Percentiles rank a stretch among this genome's conserved stretches.
These are phyloP conservation scores for Rhizoglyphus robini DNA, from an alignment of 1,140 invertebrate species.

Conservation along the genomic window DNA sequence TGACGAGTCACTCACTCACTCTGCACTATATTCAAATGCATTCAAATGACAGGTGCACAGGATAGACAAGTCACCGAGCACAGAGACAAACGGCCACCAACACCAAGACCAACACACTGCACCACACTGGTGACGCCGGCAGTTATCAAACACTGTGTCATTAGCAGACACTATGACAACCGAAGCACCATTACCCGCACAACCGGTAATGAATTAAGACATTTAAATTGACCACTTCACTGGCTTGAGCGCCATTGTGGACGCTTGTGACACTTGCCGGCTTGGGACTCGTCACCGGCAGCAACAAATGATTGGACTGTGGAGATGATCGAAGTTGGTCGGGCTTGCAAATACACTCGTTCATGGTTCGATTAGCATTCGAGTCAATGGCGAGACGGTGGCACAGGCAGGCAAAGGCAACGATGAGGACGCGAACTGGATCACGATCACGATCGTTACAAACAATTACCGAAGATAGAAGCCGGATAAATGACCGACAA, in stretches of 20 bases:
- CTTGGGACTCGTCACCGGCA: too few relatives aligned
- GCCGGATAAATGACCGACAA: background rate
- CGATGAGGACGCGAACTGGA: background rate
- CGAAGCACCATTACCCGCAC: background rate
- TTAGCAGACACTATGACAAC: background rate
- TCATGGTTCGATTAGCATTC: constrained; percentile 12
- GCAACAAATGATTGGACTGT: too few relatives aligned
- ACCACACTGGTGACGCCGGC: too few relatives aligned
- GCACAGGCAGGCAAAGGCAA: background rate
- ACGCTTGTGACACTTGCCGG: too few relatives aligned
- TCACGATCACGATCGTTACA: background rate
- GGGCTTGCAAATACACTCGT: background rate
- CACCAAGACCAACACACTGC: too few relatives aligned
- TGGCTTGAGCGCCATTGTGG: background rate
- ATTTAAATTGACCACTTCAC: background rate
- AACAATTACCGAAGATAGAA: background rate
- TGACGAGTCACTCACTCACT: background rate
- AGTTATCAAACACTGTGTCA: too few relatives aligned
- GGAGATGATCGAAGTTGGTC: too few relatives aligned
- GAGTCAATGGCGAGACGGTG: background rate
- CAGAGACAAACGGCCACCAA: background rate
- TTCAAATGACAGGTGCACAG: constrained; percentile 6
- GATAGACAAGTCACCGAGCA: background rate
- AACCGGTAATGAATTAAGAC: background rate
- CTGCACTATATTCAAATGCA: constrained; percentile 10